Evolutionary conservation across 2,888 invertebrate species (phyloP).

Genomic region (Galeruca laticollis): DNA sequence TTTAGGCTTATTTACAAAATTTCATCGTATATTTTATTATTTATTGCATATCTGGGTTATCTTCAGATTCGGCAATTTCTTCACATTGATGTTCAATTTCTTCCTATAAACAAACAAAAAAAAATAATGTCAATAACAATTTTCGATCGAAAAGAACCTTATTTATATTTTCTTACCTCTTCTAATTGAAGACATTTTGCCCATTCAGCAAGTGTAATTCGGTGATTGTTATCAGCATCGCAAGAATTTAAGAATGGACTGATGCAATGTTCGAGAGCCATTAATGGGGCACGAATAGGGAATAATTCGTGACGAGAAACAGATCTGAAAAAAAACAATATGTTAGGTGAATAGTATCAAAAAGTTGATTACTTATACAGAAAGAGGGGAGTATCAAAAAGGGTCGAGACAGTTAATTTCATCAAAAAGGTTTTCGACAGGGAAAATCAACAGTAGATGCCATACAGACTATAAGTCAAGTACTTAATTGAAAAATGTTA

Average conservation of each 20-base stretch:
- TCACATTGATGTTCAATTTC: conserved; percentile 87
- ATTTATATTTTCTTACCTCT: conserved; percentile 73
- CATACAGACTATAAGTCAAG: no score
- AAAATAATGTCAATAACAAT: not conserved
- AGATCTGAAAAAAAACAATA: conserved; percentile 67
- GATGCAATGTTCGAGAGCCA: conserved; percentile 97
- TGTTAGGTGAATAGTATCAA: no score
- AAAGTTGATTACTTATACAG: no score
- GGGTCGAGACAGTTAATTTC: no score
- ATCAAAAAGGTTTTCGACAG: no score
- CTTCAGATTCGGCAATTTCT: conserved; percentile 71
- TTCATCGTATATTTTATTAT: not conserved
- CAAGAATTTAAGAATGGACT: conserved; percentile 95
- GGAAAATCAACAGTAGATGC: no score
- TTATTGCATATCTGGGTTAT: conserved; percentile 32
- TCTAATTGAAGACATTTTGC: conserved; percentile 87
- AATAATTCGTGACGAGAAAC: conserved; percentile 96
- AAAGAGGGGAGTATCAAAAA: no score
- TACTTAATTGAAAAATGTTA: no score
- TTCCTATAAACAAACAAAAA: conserved; percentile 70
- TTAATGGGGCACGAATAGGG: conserved; percentile 93
- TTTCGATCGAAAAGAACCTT: no score
- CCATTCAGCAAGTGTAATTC: conserved; percentile 94
- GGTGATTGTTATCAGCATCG: conserved; percentile 89
- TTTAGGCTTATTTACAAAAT: conserved; percentile 18